Evolutionary conservation across 2,113 vertebrate species (phyloP).

Genomic region (Cynocephalus volans): DNA sequence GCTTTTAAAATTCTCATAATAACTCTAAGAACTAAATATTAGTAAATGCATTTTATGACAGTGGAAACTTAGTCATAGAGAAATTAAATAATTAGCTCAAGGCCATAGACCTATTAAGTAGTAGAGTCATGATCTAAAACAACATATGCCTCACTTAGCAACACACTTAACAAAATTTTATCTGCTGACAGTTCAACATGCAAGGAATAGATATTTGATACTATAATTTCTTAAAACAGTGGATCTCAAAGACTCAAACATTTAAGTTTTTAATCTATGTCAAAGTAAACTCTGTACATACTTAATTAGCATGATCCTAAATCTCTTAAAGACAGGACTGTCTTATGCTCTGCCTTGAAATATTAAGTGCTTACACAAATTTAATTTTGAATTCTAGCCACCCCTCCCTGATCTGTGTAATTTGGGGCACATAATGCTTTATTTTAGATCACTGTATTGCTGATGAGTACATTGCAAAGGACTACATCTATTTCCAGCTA

Average conservation of each 20-base stretch:
- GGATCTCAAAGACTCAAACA: not conserved
- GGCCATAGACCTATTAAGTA: not conserved
- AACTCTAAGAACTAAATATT: not conserved
- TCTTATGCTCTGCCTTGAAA: not conserved
- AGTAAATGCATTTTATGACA: not conserved
- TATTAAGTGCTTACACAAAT: not conserved
- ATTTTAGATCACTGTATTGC: not conserved
- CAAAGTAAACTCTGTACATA: not conserved
- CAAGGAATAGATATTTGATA: not conserved
- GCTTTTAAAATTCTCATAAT: not conserved
- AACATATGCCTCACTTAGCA: no score
- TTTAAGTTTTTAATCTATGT: not conserved
- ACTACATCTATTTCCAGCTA: not conserved
- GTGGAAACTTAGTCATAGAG: not conserved
- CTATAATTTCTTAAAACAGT: not conserved
- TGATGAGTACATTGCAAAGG: rapidly evolving
- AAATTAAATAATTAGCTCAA: not conserved
- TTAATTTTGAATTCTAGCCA: not conserved
- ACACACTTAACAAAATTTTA: not conserved
- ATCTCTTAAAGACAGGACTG: not conserved
- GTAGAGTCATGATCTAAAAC: not conserved
- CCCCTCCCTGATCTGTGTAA: not conserved
- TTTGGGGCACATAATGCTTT: not conserved
- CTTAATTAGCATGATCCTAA: not conserved
- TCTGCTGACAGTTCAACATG: not conserved